These are phyloP conservation scores for Anagrus nilaparvatae DNA, from an alignment of 1,140 invertebrate species.

Conservation along the genomic window DNA sequence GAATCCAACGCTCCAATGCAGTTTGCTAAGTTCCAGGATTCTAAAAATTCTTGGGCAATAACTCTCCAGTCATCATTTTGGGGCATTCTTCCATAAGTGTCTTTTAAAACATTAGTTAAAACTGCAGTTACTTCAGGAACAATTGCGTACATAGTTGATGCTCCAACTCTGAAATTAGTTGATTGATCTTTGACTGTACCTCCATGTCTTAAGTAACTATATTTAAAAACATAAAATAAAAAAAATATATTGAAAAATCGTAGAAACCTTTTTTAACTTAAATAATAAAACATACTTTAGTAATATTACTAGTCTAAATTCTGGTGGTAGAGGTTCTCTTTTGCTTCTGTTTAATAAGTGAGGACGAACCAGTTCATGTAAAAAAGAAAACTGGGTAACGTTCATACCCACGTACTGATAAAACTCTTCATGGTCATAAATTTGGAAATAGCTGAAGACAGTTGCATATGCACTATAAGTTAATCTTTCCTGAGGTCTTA, in stretches of 20 bases:
- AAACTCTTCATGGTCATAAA: neutral
- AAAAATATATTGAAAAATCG: neutral
- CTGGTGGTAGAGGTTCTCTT: neutral
- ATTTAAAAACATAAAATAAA: too few species aligned
- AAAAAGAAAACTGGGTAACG: neutral
- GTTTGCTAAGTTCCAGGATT: conserved; percentile 30
- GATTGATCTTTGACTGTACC: neutral
- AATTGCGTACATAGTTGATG: neutral
- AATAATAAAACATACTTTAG: neutral
- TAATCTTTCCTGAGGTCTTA: too few species aligned
- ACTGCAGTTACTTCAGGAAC: neutral
- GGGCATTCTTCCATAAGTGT: neutral
- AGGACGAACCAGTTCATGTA: neutral
- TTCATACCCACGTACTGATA: neutral
- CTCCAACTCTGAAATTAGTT: neutral
- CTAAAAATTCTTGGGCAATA: conserved; percentile 25
- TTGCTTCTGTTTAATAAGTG: neutral
- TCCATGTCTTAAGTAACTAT: neutral
- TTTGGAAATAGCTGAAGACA: neutral
- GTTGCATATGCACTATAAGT: neutral
- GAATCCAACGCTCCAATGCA: conserved; percentile 29
- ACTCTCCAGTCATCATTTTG: conserved; percentile 3
- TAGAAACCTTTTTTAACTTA: neutral
- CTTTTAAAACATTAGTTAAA: neutral
- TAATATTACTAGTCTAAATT: neutral